Evolutionary conservation across 2,888 invertebrate genomes (phyloP).

Genomic region (Epistrophe eligans): DNA sequence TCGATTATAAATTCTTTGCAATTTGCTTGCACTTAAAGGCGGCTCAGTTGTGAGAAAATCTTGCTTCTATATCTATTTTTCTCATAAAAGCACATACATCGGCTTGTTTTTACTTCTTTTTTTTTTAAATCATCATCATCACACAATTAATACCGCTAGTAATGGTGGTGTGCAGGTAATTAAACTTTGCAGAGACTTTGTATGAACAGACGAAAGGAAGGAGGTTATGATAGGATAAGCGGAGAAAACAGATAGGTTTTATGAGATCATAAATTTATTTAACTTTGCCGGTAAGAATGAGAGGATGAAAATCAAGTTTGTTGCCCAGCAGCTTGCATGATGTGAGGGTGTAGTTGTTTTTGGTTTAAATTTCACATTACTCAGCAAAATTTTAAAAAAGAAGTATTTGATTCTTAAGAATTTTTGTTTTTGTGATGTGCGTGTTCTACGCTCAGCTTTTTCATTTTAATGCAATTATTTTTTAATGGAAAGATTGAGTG

Average conservation of each 20-base stretch:
- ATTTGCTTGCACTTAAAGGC: constrained; percentile 66
- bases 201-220: not conserved
- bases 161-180: constrained; percentile 30
- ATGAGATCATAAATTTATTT: constrained; percentile 39
- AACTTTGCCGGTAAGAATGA: constrained; percentile 3
- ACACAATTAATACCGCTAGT: constrained; percentile 56
- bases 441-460: no score
- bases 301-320: constrained; percentile 28
- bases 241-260: constrained; percentile 16
- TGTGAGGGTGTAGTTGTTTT: not conserved
- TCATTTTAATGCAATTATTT: no score
- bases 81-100: not conserved
- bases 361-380: not conserved
- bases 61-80: constrained; percentile 13
- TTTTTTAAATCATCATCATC: constrained; percentile 44
- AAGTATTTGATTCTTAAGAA: not conserved
- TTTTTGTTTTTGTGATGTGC: no score
- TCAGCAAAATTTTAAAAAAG: not conserved
- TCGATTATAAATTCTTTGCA: constrained; percentile 67
- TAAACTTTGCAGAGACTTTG: constrained; percentile 25
- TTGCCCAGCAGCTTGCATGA: constrained; percentile 15
- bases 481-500: no score
- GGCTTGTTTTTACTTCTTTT: not conserved
- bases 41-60: constrained; percentile 30
- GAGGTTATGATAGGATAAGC: not conserved